Conservation (phyloP, 2,888 invertebrate species). For the Baccha elongata region DNA sequence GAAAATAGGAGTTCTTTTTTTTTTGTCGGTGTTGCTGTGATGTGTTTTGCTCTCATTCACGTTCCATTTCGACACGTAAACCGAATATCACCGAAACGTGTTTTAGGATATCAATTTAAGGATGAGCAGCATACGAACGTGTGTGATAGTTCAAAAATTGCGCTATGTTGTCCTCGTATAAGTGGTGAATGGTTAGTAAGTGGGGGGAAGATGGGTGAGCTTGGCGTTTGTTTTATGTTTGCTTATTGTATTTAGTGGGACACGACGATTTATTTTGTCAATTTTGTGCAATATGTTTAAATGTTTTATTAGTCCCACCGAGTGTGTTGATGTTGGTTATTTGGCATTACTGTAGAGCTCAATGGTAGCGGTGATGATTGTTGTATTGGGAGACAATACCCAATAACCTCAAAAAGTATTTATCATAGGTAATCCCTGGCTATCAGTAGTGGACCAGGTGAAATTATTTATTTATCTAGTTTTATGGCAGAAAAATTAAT, state of each 20-base stretch:
- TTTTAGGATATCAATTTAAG: constrained; percentile 72
- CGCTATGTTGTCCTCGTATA: no score
- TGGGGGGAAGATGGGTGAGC: not conserved
- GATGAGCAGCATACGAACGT: constrained; percentile 68
- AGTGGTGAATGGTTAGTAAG: not conserved
- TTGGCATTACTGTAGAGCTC: constrained; percentile 28
- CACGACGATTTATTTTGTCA: constrained; percentile 71
- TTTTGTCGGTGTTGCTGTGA: constrained; percentile 7
- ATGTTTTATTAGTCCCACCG: constrained; percentile 68
- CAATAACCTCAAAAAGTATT: constrained; percentile 56
- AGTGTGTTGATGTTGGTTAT: constrained; percentile 52
- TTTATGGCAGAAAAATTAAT: constrained; percentile 23
- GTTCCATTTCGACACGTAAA: constrained; percentile 70
- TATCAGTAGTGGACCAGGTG: constrained; percentile 63
- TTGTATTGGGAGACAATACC: constrained; percentile 10
- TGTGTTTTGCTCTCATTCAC: constrained; percentile 46
- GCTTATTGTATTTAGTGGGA: constrained; percentile 73
- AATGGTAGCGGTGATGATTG: not conserved
- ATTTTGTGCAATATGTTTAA: constrained; percentile 71
- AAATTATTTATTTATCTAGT: constrained; percentile 34
- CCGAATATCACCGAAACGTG: constrained; percentile 73
- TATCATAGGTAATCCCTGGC: constrained; percentile 55
- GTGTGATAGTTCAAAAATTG: constrained; percentile 63
- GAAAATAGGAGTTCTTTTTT: constrained; percentile 35
- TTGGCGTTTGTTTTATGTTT: constrained; percentile 67